phyloP scores from a whole-genome alignment of 2,113 vertebrate species.

The Cryptomyrus ogoouensis region DNA sequence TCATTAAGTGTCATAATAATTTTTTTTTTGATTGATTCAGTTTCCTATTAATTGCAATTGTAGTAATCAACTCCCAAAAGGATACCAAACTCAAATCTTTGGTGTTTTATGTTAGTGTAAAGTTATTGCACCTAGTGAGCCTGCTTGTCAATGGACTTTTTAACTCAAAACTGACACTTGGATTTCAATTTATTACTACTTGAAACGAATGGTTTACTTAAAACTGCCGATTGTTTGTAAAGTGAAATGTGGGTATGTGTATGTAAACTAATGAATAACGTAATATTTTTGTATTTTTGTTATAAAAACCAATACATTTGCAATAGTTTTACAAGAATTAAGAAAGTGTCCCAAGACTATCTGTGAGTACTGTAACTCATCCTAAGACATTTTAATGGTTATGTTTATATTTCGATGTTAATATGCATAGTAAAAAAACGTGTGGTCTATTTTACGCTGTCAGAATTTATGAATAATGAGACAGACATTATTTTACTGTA shows the following conservation, averaged over 20 bases:
- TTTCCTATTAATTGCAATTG: background rate
- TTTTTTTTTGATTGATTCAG: background rate
- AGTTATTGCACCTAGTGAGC: background rate
- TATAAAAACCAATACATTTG: background rate
- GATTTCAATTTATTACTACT: background rate
- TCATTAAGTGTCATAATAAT: background rate
- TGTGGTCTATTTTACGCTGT: background rate
- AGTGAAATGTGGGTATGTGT: background rate
- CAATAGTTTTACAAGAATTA: background rate
- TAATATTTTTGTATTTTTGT: background rate
- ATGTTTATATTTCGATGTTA: background rate
- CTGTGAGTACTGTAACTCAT: background rate
- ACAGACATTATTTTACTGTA: background rate
- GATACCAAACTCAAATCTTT: background rate
- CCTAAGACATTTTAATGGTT: background rate
- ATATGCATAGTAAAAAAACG: background rate
- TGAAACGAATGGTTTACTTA: background rate
- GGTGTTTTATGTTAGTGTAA: background rate
- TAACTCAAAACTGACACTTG: background rate
- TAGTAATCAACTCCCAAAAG: background rate
- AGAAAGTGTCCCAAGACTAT: background rate
- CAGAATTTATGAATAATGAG: background rate
- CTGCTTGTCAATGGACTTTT: background rate
- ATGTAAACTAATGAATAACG: background rate
- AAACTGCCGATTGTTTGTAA: background rate